Evolutionary conservation across 2,888 invertebrate species (phyloP).

Genomic region (Drosophila diplacantha): DNA sequence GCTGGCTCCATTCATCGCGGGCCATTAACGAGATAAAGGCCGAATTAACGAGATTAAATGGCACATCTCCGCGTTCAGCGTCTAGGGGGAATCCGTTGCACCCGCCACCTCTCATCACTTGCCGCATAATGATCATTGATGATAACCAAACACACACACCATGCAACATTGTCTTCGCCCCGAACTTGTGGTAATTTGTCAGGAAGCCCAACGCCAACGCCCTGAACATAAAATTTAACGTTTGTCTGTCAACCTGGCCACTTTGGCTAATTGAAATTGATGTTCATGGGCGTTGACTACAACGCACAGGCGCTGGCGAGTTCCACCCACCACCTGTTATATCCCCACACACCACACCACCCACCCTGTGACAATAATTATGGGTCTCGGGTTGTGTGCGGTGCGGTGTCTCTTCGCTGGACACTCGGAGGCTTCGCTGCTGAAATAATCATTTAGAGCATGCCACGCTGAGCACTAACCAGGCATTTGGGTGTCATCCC

Average conservation of each 20-base stretch:
- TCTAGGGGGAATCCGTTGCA: conserved; percentile 28
- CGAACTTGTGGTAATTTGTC: conserved; percentile 46
- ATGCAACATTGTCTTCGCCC: conserved; percentile 51
- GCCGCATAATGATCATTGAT: conserved; percentile 46
- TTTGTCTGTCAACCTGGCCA: conserved; percentile 69
- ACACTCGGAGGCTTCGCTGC: conserved; percentile 3
- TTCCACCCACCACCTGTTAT: conserved; percentile 16
- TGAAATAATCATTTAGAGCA: conserved; percentile 38
- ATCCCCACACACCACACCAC: conserved; percentile 1
- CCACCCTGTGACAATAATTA: conserved; percentile 35
- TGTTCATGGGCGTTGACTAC: conserved; percentile 62
- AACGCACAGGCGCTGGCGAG: conserved; percentile 11
- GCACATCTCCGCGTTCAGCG: conserved; percentile 10
- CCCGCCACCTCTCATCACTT: conserved; percentile 39
- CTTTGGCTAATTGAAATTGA: conserved; percentile 72
- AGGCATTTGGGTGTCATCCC: conserved; percentile 13
- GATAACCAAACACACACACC: conserved; percentile 28
- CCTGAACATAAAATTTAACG: conserved; percentile 70
- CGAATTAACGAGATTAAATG: conserved; percentile 68
- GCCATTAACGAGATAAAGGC: conserved; percentile 64
- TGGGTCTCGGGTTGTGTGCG: conserved; percentile 17
- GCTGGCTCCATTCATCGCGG: conserved; percentile 29
- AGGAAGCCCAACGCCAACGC: conserved; percentile 50
- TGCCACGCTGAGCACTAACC: conserved; percentile 6
- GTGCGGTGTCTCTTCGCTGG: conserved; percentile 20